These are phyloP conservation scores for Poeciliopsis turneri DNA, from an alignment of 2,797 vertebrate genomes.

Conservation along the genomic window DNA sequence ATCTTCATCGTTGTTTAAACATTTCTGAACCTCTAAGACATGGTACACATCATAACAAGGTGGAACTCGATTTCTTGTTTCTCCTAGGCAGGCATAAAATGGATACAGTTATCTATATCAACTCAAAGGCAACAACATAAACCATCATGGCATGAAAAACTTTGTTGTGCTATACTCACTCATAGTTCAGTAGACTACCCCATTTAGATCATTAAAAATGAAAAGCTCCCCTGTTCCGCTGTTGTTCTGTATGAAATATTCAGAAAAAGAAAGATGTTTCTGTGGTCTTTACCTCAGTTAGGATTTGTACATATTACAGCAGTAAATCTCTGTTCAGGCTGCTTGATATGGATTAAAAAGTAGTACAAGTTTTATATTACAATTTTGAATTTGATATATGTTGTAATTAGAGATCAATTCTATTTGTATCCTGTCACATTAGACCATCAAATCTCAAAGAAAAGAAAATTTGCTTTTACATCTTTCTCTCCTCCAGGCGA, in stretches of 20 bases:
- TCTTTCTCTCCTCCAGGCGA: not conserved
- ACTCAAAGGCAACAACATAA: slow-evolving; percentile 54
- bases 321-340: slow-evolving; percentile 23
- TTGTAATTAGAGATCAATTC: slow-evolving; percentile 18
- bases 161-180: slow-evolving; percentile 42
- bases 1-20: not conserved
- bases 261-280: slow-evolving; percentile 45
- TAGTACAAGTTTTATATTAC: slow-evolving; percentile 4
- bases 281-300: slow-evolving; percentile 23
- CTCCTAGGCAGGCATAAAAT: slow-evolving; percentile 15
- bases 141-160: slow-evolving; percentile 54
- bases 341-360: slow-evolving; percentile 22
- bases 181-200: slow-evolving; percentile 37
- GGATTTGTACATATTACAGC: slow-evolving; percentile 45
- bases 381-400: not conserved
- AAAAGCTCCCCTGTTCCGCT: slow-evolving; percentile 44
- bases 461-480: not conserved
- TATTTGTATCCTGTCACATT: slow-evolving; percentile 4
- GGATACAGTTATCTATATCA: slow-evolving; percentile 35
- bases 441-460: not conserved
- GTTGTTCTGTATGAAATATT: slow-evolving; percentile 59
- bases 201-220: slow-evolving; percentile 60
- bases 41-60: not conserved
- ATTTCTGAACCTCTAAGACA: not conserved
- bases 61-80: not conserved